A percentile compares a stretch with the other conserved stretches of the same genome.
phyloP scores from a whole-genome alignment of 2,888 invertebrate species.

The Synanthedon vespiformis region DNA sequence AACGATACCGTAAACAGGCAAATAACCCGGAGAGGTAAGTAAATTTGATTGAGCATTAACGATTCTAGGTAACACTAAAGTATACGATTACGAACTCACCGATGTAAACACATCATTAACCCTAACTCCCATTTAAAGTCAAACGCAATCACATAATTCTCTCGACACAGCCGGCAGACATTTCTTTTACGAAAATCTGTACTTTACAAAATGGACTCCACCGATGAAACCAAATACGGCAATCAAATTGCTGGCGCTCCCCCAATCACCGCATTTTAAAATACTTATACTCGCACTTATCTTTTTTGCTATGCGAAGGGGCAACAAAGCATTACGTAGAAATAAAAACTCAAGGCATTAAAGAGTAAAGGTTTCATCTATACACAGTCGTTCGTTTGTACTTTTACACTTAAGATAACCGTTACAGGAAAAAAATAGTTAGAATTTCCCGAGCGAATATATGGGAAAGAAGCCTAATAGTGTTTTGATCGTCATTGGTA shows the following conservation, averaged over 20 bases:
- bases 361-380: too few species aligned
- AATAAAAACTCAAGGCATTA: too few species aligned
- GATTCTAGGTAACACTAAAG: constrained; percentile 40
- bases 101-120: constrained; percentile 33
- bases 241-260: constrained; percentile 3
- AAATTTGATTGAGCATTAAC: constrained; percentile 51
- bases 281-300: background rate
- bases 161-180: constrained; percentile 3
- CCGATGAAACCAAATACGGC: constrained; percentile 2
- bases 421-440: too few species aligned
- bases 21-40: constrained; percentile 28
- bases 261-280: constrained; percentile 1
- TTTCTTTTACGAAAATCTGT: background rate
- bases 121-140: constrained; percentile 11
- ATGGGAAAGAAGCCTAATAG: too few species aligned
- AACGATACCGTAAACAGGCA: constrained; percentile 50
- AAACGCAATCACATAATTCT: constrained; percentile 8
- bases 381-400: too few species aligned
- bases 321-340: too few species aligned
- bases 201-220: background rate
- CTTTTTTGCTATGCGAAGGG: too few species aligned
- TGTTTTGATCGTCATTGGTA: background rate
- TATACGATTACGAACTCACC: constrained; percentile 19
- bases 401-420: too few species aligned
- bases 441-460: too few species aligned